phyloP scores from a whole-genome alignment of 2,113 vertebrate species.

The Sorex araneus region DNA sequence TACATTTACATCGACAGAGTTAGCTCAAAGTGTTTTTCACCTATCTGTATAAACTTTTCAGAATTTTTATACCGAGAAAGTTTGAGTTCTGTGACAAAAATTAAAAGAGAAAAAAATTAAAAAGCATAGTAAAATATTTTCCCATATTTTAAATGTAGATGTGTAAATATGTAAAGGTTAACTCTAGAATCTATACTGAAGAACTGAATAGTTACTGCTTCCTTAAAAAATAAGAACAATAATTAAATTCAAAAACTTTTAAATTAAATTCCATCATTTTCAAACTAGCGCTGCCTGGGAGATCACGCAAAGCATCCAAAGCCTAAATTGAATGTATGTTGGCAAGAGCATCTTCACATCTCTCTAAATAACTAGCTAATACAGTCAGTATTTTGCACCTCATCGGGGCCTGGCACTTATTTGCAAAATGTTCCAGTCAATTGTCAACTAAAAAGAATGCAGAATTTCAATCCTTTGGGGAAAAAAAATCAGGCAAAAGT shows the following conservation, averaged over 20 bases:
- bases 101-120: slow-evolving; percentile 46
- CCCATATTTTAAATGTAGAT: not conserved
- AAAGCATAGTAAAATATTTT: slow-evolving; percentile 34
- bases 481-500: slow-evolving; percentile 31
- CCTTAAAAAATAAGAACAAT: slow-evolving; percentile 70
- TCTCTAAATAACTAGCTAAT: slow-evolving; percentile 84
- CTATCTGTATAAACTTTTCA: too few species aligned
- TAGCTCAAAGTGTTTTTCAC: not conserved
- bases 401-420: slow-evolving; percentile 77
- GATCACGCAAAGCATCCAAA: slow-evolving; percentile 73
- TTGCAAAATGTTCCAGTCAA: slow-evolving; percentile 80
- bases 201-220: slow-evolving; percentile 46
- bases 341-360: slow-evolving; percentile 74
- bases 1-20: not conserved
- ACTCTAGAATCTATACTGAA: slow-evolving; percentile 52
- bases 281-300: slow-evolving; percentile 78
- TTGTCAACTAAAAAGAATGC: slow-evolving; percentile 79
- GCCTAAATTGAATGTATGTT: slow-evolving; percentile 82
- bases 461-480: slow-evolving; percentile 77
- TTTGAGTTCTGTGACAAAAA: slow-evolving; percentile 62
- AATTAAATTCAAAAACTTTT: slow-evolving; percentile 73
- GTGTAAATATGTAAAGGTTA: slow-evolving; percentile 39
- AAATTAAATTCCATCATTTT: slow-evolving; percentile 81
- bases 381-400: slow-evolving; percentile 76
- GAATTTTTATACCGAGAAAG: slow-evolving; percentile 44